phyloP scores from a whole-genome alignment of 2,797 vertebrate species.

The Pangasius larnaudii region DNA sequence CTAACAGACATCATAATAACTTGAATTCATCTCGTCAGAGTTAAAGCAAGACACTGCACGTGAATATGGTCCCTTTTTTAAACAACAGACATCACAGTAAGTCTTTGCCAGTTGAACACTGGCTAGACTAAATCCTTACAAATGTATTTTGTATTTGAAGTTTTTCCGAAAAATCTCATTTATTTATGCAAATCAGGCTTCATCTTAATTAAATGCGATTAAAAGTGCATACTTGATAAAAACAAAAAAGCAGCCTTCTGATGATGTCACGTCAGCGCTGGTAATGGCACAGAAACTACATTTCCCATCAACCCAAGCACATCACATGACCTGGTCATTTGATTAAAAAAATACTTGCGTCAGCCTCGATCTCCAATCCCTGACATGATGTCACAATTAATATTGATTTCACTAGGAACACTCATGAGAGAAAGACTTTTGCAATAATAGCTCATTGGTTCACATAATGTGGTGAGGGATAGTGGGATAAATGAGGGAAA shows the following conservation, averaged over 20 bases:
- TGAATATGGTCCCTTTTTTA: not conserved
- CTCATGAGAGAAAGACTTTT: not conserved
- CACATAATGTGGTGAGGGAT: too few relatives aligned
- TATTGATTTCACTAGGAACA: not conserved
- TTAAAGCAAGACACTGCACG: not conserved
- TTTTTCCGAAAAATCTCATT: not conserved
- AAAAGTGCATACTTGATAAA: not conserved
- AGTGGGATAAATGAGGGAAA: too few relatives aligned
- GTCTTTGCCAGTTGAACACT: not conserved
- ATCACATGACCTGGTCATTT: not conserved
- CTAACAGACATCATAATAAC: not conserved
- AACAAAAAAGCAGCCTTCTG: not conserved
- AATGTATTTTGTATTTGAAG: not conserved
- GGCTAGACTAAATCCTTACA: not conserved
- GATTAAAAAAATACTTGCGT: not conserved
- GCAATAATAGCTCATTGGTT: not conserved
- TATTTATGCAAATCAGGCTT: not conserved
- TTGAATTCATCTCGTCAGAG: constrained; percentile 34
- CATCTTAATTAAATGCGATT: not conserved
- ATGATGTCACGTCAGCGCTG: not conserved
- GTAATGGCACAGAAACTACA: not conserved
- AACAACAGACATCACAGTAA: not conserved
- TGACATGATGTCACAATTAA: not conserved
- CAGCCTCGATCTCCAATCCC: not conserved
- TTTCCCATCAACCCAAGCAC: not conserved